These are phyloP conservation scores for Sitta carolinensis DNA, from an alignment of 2,797 vertebrate genomes.

Conservation along the genomic window DNA sequence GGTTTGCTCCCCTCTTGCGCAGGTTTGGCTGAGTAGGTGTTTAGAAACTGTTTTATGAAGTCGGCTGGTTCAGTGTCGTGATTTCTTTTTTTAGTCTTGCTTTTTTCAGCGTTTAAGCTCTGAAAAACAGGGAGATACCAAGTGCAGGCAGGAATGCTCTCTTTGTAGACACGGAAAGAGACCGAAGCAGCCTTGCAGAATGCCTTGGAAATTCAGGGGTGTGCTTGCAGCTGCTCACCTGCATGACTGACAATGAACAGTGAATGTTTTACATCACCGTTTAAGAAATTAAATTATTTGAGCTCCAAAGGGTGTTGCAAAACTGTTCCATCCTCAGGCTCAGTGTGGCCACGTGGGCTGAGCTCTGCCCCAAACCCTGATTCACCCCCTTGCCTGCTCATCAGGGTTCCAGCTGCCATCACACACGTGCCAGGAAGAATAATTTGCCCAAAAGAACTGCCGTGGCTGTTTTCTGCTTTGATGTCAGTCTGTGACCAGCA, in stretches of 20 bases:
- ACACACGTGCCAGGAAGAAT: not conserved
- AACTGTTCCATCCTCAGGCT: not conserved
- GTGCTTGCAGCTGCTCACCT: not conserved
- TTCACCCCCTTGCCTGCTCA: not conserved
- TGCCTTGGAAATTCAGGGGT: not conserved
- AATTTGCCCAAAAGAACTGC: not conserved
- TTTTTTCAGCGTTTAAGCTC: not conserved
- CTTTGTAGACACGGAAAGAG: not conserved
- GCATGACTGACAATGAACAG: accelerated
- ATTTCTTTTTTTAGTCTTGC: constrained; percentile 44
- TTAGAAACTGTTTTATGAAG: not conserved
- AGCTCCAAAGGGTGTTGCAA: not conserved
- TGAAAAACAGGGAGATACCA: not conserved
- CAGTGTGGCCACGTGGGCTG: not conserved
- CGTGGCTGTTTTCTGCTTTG: not conserved
- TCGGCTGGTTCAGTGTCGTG: constrained; percentile 8
- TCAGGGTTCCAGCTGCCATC: not conserved
- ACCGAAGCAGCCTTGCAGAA: not conserved
- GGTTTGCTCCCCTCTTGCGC: not conserved
- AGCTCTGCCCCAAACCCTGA: not conserved
- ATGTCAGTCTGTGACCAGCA: not conserved
- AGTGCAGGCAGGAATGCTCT: not conserved
- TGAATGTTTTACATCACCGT: not conserved
- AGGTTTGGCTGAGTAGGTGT: constrained; percentile 25
- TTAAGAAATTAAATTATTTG: not conserved